Evolutionary conservation across 2,113 vertebrate species (phyloP).

Genomic region (Notothenia coriiceps): DNA sequence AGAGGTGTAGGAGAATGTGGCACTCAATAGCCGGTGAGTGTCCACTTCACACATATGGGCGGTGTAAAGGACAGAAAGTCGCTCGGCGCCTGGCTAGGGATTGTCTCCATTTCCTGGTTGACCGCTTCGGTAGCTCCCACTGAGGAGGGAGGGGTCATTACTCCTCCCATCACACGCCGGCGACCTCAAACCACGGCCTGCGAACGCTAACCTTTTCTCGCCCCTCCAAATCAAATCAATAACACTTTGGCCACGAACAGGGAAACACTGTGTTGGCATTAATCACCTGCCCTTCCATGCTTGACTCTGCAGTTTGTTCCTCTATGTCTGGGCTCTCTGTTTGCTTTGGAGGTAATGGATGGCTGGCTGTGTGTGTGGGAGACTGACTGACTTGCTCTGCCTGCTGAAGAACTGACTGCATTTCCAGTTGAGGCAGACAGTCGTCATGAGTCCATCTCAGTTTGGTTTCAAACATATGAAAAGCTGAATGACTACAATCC

Average conservation of each 20-base stretch:
- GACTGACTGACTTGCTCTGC: slow-evolving; percentile 42
- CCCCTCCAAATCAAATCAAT: slow-evolving; percentile 81
- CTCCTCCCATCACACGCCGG: slow-evolving; percentile 68
- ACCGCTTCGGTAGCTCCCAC: slow-evolving; percentile 73
- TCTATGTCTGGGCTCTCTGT: slow-evolving; percentile 54
- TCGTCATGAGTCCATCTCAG: slow-evolving; percentile 5
- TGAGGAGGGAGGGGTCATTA: slow-evolving; percentile 69
- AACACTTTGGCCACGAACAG: slow-evolving; percentile 78
- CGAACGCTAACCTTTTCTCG: slow-evolving; percentile 81
- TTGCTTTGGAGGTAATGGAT: slow-evolving; percentile 63
- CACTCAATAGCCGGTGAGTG: slow-evolving; percentile 68
- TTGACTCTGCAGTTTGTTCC: slow-evolving; percentile 78
- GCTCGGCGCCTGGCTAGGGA: slow-evolving; percentile 66
- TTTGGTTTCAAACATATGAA: neutral
- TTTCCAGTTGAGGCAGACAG: slow-evolving; percentile 7
- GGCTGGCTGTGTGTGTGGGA: slow-evolving; percentile 48
- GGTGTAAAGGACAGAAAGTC: slow-evolving; percentile 67
- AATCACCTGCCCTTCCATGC: slow-evolving; percentile 81
- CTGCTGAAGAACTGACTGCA: slow-evolving; percentile 30
- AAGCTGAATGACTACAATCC: neutral
- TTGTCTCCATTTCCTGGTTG: slow-evolving; percentile 85
- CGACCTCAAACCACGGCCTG: slow-evolving; percentile 73
- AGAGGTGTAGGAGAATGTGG: slow-evolving; percentile 48
- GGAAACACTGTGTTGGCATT: slow-evolving; percentile 79
- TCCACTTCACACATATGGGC: slow-evolving; percentile 76